Evolutionary conservation across 2,113 vertebrate species (phyloP), one percentile per base, ranked within the genome.

Genomic region (Perca flavescens): DNA sequence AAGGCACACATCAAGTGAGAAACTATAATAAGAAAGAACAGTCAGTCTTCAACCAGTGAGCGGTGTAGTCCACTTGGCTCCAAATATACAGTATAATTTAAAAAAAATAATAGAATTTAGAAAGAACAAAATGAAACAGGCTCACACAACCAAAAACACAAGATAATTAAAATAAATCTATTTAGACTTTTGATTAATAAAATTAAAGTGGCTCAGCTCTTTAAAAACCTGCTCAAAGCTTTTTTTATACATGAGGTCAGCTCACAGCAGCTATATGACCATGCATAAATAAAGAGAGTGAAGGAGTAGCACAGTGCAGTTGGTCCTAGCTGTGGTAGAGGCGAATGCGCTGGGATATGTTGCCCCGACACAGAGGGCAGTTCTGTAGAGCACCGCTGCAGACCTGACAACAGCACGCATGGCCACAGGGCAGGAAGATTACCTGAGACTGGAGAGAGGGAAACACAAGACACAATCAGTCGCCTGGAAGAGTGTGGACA

Each of bases 351-450:
- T 98, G 97, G 0, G 89, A 7, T 60, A 98, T 93, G 70, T 85
- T 88, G 85, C 84, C 84, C 60, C 97, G 98, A 94, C 98, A 99
- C 85, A 99, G 94, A 0, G 98, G 98, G 60, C 98, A 99, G 16
- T 86, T 89, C 57, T 46, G 96, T 84, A 99, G 92, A 0, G 91
- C 95, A 1, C 93, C 89, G 9, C 94, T 97, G 94, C 98, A 99
- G 13, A 79, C 83, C 87, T 92, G 95, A 86, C 98, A 99, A 91
- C 98, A 99, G 95, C 98, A 99, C 15, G 98, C 96, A 0, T 99
- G 98, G 49, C 97, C 98, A 1, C 98, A 99, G 12, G 96, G 94
- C 91, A 99, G 94, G 93, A 99, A 99, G 91, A 99, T 91, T 73
- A 96, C 88, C 91, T 97, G 97, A 50, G 97, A 94, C 98, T 99